Evolutionary conservation across 2,113 vertebrate genomes (phyloP).

Genomic region (Corythornis madagascariensis): DNA sequence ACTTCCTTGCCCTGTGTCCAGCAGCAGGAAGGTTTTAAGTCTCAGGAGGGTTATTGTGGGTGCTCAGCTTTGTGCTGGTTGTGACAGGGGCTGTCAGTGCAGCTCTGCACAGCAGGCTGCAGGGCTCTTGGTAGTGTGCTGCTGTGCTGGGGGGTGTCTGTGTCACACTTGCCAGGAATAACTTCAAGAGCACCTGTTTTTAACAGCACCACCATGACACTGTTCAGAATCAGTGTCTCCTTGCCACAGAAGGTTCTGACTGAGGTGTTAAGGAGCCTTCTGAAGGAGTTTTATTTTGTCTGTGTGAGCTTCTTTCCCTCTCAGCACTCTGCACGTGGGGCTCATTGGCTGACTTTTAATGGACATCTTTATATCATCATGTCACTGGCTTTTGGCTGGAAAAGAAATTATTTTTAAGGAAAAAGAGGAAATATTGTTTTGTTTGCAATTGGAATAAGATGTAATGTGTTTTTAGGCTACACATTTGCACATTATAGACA

Average conservation of each 20-base stretch:
- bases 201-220: background rate
- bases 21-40: background rate
- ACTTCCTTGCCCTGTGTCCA: background rate
- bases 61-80: background rate
- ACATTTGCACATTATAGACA: background rate
- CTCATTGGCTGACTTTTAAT: background rate
- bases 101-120: background rate
- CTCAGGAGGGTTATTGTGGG: background rate
- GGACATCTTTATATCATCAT: background rate
- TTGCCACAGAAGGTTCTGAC: background rate
- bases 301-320: background rate
- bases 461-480: background rate
- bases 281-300: background rate
- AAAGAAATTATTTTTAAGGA: background rate
- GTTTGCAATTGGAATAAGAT: background rate
- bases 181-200: background rate
- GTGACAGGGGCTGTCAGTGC: background rate
- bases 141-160: background rate
- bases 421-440: background rate
- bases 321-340: background rate
- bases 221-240: background rate
- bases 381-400: background rate
- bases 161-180: background rate
- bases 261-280: background rate
- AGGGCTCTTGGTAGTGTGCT: accelerated